phyloP scores from a whole-genome alignment of 2,113 vertebrate species.

The Percopsis transmontana region DNA sequence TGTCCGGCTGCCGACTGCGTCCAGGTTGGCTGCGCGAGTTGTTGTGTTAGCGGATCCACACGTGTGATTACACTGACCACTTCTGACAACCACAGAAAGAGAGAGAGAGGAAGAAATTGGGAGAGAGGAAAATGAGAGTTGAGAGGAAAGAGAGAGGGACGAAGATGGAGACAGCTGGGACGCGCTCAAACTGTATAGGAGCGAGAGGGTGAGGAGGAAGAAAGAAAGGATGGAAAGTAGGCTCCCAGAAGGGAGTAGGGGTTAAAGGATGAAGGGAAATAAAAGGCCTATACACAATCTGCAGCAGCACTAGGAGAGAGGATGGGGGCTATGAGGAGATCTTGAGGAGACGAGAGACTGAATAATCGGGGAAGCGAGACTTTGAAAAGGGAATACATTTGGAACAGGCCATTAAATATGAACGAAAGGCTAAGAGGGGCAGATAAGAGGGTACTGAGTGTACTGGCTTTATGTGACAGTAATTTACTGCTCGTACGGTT shows the following conservation, averaged over 20 bases:
- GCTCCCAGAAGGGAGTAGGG: not conserved
- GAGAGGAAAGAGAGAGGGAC: not conserved
- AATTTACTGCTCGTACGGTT: not conserved
- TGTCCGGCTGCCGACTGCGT: slow-evolving; percentile 10
- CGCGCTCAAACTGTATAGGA: not conserved
- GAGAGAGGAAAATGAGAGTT: not conserved
- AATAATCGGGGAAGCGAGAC: not conserved
- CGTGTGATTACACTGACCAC: slow-evolving; percentile 50
- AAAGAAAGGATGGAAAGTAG: not conserved
- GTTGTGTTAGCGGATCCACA: slow-evolving; percentile 34
- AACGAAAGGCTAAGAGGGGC: not conserved
- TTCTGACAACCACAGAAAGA: slow-evolving; percentile 27
- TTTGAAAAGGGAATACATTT: not conserved
- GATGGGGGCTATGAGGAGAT: not conserved
- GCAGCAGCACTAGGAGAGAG: not conserved
- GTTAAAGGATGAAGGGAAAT: not conserved
- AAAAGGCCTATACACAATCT: not conserved
- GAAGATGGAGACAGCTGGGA: not conserved
- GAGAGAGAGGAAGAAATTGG: slow-evolving; percentile 3
- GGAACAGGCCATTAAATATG: not conserved
- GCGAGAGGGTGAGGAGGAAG: not conserved
- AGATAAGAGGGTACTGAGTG: slow-evolving; percentile 3
- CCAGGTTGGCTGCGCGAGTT: slow-evolving; percentile 27
- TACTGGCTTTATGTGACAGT: not conserved
- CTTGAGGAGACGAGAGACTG: not conserved